phyloP scores from a whole-genome alignment of 2,113 vertebrate genomes.

The Nibea albiflora region DNA sequence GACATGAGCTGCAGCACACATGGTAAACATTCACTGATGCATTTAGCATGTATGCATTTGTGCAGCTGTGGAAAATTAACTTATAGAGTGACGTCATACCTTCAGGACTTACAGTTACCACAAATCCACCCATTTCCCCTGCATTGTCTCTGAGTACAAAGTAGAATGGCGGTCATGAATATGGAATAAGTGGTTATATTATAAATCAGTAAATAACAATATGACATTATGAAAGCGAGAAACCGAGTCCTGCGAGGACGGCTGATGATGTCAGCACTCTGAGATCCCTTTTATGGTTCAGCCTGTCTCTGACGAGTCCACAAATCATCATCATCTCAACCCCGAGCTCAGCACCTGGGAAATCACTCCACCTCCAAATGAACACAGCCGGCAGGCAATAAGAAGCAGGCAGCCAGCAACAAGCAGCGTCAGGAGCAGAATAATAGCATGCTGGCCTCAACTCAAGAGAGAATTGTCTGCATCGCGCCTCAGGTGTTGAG shows the following conservation, averaged over 20 bases:
- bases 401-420: slow-evolving; percentile 4
- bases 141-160: slow-evolving; percentile 13
- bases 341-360: slow-evolving; percentile 52
- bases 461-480: background rate
- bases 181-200: background rate
- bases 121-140: background rate
- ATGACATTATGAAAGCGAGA: slow-evolving; percentile 8
- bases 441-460: background rate
- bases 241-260: background rate
- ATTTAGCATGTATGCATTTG: slow-evolving; percentile 2
- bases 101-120: slow-evolving; percentile 14
- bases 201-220: slow-evolving; percentile 32
- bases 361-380: slow-evolving; percentile 28
- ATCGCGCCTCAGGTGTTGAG: slow-evolving; percentile 15
- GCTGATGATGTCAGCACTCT: slow-evolving; percentile 28
- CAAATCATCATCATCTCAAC: slow-evolving; percentile 67
- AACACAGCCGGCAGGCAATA: slow-evolving; percentile 29
- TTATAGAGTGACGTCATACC: background rate
- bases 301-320: slow-evolving; percentile 28
- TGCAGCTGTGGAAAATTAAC: slow-evolving; percentile 19
- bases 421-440: slow-evolving; percentile 22
- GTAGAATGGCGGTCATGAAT: background rate
- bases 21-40: background rate
- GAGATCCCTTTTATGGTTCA: slow-evolving; percentile 33
- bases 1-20: slow-evolving; percentile 8